Percentiles rank a stretch among this genome's conserved stretches.
These are phyloP conservation scores for Hyperopisus bebe DNA, from an alignment of 2,113 vertebrate genomes.

Conservation along the genomic window DNA sequence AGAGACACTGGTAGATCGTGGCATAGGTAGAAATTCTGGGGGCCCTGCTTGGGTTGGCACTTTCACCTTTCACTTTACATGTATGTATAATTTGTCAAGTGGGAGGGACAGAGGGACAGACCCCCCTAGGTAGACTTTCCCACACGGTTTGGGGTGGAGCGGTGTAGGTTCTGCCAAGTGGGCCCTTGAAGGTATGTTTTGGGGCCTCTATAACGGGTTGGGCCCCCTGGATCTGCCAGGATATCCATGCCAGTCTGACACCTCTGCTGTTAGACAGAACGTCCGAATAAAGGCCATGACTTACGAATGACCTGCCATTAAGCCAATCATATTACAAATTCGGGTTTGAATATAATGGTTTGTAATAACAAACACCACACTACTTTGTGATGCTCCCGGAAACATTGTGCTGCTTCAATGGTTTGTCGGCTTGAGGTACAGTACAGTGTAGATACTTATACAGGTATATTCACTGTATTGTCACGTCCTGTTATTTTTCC, in stretches of 20 bases:
- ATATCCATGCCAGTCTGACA: not conserved
- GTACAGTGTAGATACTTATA: not conserved
- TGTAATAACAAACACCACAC: too few species aligned
- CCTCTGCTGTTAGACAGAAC: not conserved
- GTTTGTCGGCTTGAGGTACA: not conserved
- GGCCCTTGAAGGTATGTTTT: not conserved
- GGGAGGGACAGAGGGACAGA: not conserved
- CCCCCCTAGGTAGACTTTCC: not conserved
- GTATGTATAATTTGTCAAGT: not conserved
- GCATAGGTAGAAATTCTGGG: not conserved
- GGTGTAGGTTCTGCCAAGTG: not conserved
- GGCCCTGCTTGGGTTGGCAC: not conserved
- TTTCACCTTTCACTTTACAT: too few species aligned
- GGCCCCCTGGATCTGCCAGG: not conserved
- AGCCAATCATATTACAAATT: not conserved
- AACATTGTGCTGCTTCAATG: too few species aligned
- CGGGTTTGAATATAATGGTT: too few species aligned
- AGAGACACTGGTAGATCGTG: not conserved
- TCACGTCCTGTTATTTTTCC: not conserved
- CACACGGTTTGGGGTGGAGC: not conserved
- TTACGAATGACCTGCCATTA: not conserved
- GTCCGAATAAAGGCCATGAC: not conserved
- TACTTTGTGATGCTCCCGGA: too few species aligned
- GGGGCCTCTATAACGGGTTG: not conserved
- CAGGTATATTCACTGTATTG: not conserved